These are phyloP conservation scores for Dendropsophus ebraccatus DNA, from an alignment of 2,113 vertebrate genomes.

Conservation along the genomic window DNA sequence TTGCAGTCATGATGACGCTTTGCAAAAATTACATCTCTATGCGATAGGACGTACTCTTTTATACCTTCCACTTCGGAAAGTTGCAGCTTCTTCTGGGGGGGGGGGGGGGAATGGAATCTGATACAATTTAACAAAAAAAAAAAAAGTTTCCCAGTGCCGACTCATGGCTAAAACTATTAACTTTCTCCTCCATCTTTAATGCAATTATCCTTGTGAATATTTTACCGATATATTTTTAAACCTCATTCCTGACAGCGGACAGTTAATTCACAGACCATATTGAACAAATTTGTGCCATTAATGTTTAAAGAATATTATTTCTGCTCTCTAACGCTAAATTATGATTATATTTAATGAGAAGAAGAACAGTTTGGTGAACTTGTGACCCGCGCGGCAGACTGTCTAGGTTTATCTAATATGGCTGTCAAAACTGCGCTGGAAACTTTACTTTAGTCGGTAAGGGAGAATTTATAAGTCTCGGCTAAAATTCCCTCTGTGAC, in stretches of 20 bases:
- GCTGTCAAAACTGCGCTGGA: constrained; percentile 31
- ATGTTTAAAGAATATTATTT: constrained; percentile 25
- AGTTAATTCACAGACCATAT: neutral
- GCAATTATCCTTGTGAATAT: constrained; percentile 53
- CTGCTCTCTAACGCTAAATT: neutral
- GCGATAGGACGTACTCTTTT: constrained; percentile 19
- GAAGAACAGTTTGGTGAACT: neutral
- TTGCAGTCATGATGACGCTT: constrained; percentile 63
- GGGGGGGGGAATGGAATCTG: neutral
- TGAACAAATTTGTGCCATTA: constrained; percentile 47
- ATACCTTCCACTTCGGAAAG: constrained; percentile 18
- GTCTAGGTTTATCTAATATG: constrained; percentile 63
- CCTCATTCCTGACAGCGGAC: neutral
- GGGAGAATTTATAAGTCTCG: constrained; percentile 58
- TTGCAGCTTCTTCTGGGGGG: neutral
- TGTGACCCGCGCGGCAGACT: constrained; percentile 53
- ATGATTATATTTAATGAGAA: constrained; percentile 43
- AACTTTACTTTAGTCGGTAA: constrained; percentile 61
- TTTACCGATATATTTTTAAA: constrained; percentile 48
- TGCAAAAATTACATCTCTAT: constrained; percentile 35
- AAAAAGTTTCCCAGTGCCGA: constrained; percentile 17
- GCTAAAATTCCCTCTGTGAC: neutral
- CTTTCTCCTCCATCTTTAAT: constrained; percentile 31
- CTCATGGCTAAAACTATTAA: constrained; percentile 27
- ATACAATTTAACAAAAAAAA: neutral